Evolutionary conservation across 2,797 vertebrate species (phyloP).

Genomic region (Melanotaenia boesemani): DNA sequence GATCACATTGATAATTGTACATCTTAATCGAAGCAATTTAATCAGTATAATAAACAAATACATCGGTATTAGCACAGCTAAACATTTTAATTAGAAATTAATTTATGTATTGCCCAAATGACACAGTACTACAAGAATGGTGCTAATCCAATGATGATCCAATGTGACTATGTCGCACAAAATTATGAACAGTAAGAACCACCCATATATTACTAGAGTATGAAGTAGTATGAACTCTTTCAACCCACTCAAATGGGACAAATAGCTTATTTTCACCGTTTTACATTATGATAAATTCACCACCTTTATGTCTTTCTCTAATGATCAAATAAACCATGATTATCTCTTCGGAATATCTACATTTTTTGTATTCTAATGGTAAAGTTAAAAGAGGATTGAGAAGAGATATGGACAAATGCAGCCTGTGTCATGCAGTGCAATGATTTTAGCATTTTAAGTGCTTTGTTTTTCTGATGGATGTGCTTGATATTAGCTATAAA

Average conservation of each 20-base stretch:
- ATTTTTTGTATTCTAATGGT: neutral
- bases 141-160: neutral
- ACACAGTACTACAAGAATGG: neutral
- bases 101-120: neutral
- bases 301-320: neutral
- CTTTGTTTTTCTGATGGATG: neutral
- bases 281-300: neutral
- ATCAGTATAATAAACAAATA: neutral
- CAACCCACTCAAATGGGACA: neutral
- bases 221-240: neutral
- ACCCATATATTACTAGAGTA: neutral
- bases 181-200: neutral
- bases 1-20: neutral
- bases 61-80: neutral
- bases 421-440: neutral
- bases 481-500: slow-evolving; percentile 24
- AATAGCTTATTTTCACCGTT: neutral
- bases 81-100: neutral
- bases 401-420: neutral
- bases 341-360: neutral
- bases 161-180: neutral
- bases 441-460: neutral
- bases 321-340: neutral
- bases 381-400: neutral
- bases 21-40: neutral